Evolutionary conservation across 2,888 invertebrate genomes (phyloP), one percentile per base, ranked within the genome.

Genomic region (Carcina quercana): DNA sequence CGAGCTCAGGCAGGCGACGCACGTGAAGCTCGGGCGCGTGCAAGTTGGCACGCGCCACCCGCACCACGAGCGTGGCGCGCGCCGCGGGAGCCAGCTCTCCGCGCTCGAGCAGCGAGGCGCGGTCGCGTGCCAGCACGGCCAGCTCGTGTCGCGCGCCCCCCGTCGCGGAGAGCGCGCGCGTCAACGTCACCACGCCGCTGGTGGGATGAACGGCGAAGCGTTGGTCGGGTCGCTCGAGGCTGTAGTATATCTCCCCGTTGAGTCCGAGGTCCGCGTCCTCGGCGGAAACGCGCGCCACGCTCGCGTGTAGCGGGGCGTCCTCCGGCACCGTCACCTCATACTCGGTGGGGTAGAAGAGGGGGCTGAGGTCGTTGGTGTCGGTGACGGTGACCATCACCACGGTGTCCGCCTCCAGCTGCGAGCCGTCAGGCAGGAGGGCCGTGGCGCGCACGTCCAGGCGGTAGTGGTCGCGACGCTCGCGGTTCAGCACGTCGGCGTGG

Each of bases 191-290:
- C 14, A 94, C 89, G 6, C 98, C 98, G 27, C 93, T 93, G 32
- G 95, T 94, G 1, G 97, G 96, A 72, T 98, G 96, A 35, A 99
- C 91, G 19, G 95, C 92, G 67, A 98, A 98, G 53, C 90, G 90
- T 58, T 93, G 91, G 25, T 91, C 94, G 36, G 88, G 87, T 49
- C 93, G 90, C 29, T 88, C 85, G 55, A 98, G 90, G 67, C 95
- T 96, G 79, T 97, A 98, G 79, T 98, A 98, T 51, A 98, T 95
- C 82, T 98, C 96, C 1, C 97, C 97, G 71, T 98, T 98, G 52
- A 95, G 86, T 2, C 98, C 98, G 19, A 95, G 85, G 71, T 99
- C 98, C 3, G 98, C 97, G 76, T 99, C 98, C 59, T 96, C 96
- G 0, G 98, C 98, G 19, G 89, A 84, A 30, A 95, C 93, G 57